Evolutionary conservation across 2,888 invertebrate species (phyloP).

Genomic region (Iselma pallidipennis): DNA sequence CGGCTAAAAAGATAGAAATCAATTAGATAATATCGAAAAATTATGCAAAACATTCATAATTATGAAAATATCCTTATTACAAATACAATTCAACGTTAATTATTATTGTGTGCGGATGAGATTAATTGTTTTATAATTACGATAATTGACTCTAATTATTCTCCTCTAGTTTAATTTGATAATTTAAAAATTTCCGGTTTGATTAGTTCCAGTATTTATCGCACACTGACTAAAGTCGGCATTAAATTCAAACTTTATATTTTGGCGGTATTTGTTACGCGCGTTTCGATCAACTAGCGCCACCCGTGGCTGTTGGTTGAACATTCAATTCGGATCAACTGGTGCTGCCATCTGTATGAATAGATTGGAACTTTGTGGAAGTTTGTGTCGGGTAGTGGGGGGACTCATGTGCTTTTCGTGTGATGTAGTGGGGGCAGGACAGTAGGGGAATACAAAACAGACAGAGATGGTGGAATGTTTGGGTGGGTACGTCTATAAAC

Average conservation of each 20-base stretch:
- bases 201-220: background rate
- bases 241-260: background rate
- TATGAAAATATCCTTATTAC: background rate
- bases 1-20: background rate
- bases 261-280: background rate
- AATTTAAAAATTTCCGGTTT: background rate
- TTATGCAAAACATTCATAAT: background rate
- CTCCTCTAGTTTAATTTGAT: background rate
- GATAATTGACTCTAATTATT: background rate
- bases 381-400: constrained; percentile 24
- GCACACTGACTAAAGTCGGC: too few species aligned
- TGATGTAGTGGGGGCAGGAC: constrained; percentile 31
- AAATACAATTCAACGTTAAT: background rate
- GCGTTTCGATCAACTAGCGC: constrained; percentile 1
- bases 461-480: constrained; percentile 11
- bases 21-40: background rate
- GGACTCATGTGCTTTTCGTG: constrained; percentile 32
- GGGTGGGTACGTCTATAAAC: constrained; percentile 10
- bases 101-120: background rate
- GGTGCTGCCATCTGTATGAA: constrained; percentile 8
- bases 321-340: background rate
- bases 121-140: background rate
- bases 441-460: constrained; percentile 32
- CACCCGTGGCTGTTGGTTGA: background rate
- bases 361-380: background rate